phyloP scores from a whole-genome alignment of 92 coral and sea anemone species.

The Zoanthus solanderi region DNA sequence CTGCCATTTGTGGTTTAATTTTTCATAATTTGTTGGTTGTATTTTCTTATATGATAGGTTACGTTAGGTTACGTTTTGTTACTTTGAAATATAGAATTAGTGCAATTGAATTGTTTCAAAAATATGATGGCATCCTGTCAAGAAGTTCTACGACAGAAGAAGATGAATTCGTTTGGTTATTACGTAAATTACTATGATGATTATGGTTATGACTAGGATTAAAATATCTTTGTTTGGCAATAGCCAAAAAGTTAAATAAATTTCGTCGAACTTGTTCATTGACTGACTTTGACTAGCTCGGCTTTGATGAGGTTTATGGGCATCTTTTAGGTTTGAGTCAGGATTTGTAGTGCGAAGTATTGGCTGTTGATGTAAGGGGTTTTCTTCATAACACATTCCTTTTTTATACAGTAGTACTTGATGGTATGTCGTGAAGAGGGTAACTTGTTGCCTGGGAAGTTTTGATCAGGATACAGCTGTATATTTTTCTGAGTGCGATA shows the following conservation, averaged over 20 bases:
- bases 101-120: background rate
- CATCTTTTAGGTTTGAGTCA: too few species aligned
- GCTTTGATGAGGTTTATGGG: too few species aligned
- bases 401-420: background rate
- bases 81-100: constrained; percentile 9
- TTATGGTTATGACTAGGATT: background rate
- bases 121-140: constrained; percentile 3
- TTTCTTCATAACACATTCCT: too few species aligned
- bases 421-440: background rate
- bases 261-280: too few species aligned
- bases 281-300: too few species aligned
- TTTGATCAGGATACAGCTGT: background rate
- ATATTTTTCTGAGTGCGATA: background rate
- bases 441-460: background rate
- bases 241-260: too few species aligned
- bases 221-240: too few species aligned
- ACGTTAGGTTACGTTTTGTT: constrained; percentile 15
- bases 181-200: background rate
- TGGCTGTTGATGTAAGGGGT: too few species aligned
- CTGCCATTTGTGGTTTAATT: background rate
- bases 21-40: constrained; percentile 15
- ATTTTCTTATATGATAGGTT: background rate
- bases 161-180: constrained; percentile 3
- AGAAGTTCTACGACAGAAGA: background rate
- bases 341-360: too few species aligned